These are phyloP conservation scores for Rhincodon typus DNA, from an alignment of 2,797 vertebrate species.

Conservation along the genomic window DNA sequence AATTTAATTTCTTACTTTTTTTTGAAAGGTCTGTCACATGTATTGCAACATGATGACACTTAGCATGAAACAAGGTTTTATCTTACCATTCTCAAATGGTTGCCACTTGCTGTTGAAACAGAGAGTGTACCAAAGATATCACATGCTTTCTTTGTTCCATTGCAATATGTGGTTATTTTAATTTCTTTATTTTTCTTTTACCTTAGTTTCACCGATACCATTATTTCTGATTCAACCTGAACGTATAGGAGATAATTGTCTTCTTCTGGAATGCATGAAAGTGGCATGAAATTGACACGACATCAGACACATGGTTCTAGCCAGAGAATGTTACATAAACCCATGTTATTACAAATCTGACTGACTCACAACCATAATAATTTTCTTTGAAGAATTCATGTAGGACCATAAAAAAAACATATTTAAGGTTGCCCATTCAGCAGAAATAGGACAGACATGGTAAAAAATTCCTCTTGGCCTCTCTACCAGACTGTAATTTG, in stretches of 20 bases:
- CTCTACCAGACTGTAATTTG: background rate
- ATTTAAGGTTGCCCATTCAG: background rate
- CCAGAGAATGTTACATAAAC: background rate
- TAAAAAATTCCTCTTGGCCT: background rate
- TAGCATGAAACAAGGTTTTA: background rate
- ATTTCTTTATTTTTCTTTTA: background rate
- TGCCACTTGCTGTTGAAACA: background rate
- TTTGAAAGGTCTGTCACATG: background rate
- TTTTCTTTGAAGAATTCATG: background rate
- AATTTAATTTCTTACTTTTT: background rate
- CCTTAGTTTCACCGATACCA: background rate
- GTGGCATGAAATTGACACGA: background rate
- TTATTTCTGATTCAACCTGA: background rate
- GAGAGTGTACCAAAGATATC: background rate
- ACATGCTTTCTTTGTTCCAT: background rate
- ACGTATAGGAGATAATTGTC: background rate
- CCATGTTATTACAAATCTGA: background rate
- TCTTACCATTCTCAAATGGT: background rate
- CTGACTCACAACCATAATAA: background rate
- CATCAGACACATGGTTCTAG: background rate
- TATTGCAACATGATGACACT: background rate
- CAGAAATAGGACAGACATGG: background rate
- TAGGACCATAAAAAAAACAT: background rate
- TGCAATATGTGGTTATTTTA: background rate
- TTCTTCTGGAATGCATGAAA: background rate